Base-by-base conservation (phyloP, 30 jellyfish, hydroid and myxozoan genomes). In the Aurelia aurita complex sp. Pacific region DNA sequence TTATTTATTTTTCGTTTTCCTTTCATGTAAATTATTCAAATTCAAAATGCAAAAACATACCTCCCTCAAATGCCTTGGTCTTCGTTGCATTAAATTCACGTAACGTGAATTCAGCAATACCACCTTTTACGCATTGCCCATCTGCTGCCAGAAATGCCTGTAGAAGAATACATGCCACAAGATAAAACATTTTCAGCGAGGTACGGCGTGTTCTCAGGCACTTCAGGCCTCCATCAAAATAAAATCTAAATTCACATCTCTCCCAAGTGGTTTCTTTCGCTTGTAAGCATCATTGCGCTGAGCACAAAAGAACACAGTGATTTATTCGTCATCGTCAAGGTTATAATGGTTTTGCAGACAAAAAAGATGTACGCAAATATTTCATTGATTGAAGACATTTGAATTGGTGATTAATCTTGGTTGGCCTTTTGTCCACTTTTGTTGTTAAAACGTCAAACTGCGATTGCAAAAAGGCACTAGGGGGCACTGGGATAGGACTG, bases 51-150 rank as follows among this genome's bases (percentile, higher is more conserved):
- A 46, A 9, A 46, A 46, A 46, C 57, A 46, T 46, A 46, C 57
- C 57, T 46, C 57, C 57, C 0, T 46, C 57, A 46, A 46, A 46
- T 16, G 69, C 69, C 34, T 67, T 73, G 34, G 67, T 17, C 51
- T 38, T 38, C 9, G 82, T 14, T 10, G 57, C 16, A 43, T 73
- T 73, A 67, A 73, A 73, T 50, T 73, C 69, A 2, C 40, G 68
- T 18, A 43, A 14, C 2, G 82, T 23, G 19, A 73, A 73, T n/a
- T 16, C 69, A 23, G 68, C 5, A 11, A 73, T 29, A 14, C 38
- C 18, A 14, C 69, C 57, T 14, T 65, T 73, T 4, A 17, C 19
- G 43, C 82, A 73, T 10, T 73, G 46, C 69, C 69, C 57, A 7
- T 42, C 18, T 8, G 43, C 82, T 50, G 69, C 69, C 16, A 19